These are phyloP conservation scores for Cossypha polioptera DNA, from an alignment of 2,797 vertebrate species.

Conservation along the genomic window DNA sequence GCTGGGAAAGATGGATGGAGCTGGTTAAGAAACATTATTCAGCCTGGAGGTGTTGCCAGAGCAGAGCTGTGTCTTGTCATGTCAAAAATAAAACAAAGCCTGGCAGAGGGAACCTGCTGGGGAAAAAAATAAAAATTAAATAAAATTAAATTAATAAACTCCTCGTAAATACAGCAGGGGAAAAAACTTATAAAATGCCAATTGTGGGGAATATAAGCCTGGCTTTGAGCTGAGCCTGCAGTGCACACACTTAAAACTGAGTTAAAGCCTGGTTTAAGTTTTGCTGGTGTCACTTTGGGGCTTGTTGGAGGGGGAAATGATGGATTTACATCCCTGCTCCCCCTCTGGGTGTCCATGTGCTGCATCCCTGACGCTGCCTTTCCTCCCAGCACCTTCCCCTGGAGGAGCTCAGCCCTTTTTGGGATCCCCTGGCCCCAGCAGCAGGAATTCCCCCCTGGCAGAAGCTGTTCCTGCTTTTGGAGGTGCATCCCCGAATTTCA, in stretches of 20 bases:
- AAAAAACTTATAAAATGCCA: not conserved
- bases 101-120: not conserved
- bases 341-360: accelerated
- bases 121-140: not conserved
- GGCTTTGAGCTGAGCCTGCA: not conserved
- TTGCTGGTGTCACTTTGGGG: not conserved
- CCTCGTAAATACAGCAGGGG: not conserved
- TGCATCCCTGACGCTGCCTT: not conserved
- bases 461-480: not conserved
- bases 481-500: not conserved
- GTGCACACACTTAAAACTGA: not conserved
- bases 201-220: not conserved
- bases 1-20: not conserved
- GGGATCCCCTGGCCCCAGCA: not conserved
- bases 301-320: not conserved
- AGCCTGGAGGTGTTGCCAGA: slow-evolving; percentile 51
- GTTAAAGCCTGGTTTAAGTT: not conserved
- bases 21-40: slow-evolving; percentile 54
- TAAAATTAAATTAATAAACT: not conserved
- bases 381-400: accelerated
- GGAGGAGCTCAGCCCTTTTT: not conserved
- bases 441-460: not conserved
- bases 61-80: slow-evolving; percentile 38
- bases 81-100: slow-evolving; percentile 22
- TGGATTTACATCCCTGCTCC: not conserved